Conservation (phyloP, 53 echinoderm and acorn worm species). For the Antedon mediterranea region DNA sequence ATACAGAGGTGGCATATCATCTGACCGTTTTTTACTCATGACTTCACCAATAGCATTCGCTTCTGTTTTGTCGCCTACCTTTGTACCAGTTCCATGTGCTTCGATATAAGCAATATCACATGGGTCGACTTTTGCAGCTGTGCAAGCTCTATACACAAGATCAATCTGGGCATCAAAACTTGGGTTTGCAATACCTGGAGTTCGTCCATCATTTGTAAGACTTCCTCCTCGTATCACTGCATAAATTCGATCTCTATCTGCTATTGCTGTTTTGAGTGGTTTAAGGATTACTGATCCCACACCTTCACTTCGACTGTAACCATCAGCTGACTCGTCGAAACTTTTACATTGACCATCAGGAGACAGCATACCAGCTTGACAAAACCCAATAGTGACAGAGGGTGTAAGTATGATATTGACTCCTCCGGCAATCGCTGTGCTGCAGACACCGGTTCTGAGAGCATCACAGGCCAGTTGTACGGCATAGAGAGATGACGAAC, state of each 20-base stretch:
- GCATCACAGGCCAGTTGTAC: slow-evolving; percentile 38
- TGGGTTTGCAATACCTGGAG: slow-evolving; percentile 45
- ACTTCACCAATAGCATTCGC: slow-evolving; percentile 37
- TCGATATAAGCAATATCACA: slow-evolving; percentile 30
- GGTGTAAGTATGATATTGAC: slow-evolving; percentile 33
- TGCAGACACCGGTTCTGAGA: slow-evolving; percentile 13
- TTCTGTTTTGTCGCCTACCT: slow-evolving; percentile 37
- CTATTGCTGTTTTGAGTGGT: slow-evolving; percentile 13
- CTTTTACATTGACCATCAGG: slow-evolving; percentile 41
- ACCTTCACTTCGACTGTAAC: slow-evolving; percentile 41
- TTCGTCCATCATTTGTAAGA: slow-evolving; percentile 46
- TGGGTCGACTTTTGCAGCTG: slow-evolving; percentile 27
- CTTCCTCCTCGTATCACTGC: slow-evolving; percentile 39
- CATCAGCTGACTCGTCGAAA: slow-evolving; percentile 34
- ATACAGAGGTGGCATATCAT: slow-evolving; percentile 23
- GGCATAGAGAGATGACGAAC: slow-evolving; percentile 47
- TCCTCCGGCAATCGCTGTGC: slow-evolving; percentile 43
- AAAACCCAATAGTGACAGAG: slow-evolving; percentile 10
- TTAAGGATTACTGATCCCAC: slow-evolving; percentile 37
- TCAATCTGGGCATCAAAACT: slow-evolving; percentile 31
- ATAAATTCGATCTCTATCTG: slow-evolving; percentile 36
- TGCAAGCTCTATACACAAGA: slow-evolving; percentile 22
- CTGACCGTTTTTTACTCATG: slow-evolving; percentile 13
- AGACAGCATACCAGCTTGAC: slow-evolving; percentile 43
- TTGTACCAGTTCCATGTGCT: slow-evolving; percentile 46